Evolutionary conservation across 2,113 vertebrate species (phyloP), one percentile per base, ranked within the genome.

Genomic region (Catharus bicknelli): DNA sequence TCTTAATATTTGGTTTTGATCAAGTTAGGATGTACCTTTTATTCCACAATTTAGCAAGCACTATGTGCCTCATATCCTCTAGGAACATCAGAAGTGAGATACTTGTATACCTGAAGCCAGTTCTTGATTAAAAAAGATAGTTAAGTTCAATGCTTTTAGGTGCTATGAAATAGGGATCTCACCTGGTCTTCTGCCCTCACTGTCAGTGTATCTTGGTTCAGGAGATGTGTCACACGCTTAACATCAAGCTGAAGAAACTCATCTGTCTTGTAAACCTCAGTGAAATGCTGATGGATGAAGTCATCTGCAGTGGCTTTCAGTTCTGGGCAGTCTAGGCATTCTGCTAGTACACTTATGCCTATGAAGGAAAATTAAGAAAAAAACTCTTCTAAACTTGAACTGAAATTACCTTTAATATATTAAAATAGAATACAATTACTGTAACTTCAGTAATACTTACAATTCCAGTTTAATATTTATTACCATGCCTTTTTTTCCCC

Each of bases 231-330:
- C 73, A 99, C 98, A 50, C 98, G 97, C 85, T 98, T 98, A 76
- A 99, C 98, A 83, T 99, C 98, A 93, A 99, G 97, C 92, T 99
- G 98, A 42, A 99, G 97, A 96, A 99, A 99, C 88, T 99, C 98
- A 73, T 99, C 98, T 32, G 98, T 98, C 95, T 99, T 99, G 90
- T 99, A 99, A 95, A 99, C 98, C 90, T 98, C 98, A 84, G 98
- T 99, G 95, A 99, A 99, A 92, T 99, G 98, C 95, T 99, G 98
- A 97, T 98, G 98, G 85, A 99, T 99, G 88, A 98, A 99, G 91
- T 98, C 98, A 94, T 99, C 98, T 32, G 98, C 98, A 42, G 98
- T 98, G 45, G 97, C 97, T 97, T 99, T 99, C 92, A 99, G 95
- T 87, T 99, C 98, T 13, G 98, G 98, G 85, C 98, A 99, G 90